A percentile compares a stretch with the other conserved stretches of the same genome.
Evolutionary conservation across 2,113 vertebrate species (phyloP).

Genomic region (Calyptomena viridis): DNA sequence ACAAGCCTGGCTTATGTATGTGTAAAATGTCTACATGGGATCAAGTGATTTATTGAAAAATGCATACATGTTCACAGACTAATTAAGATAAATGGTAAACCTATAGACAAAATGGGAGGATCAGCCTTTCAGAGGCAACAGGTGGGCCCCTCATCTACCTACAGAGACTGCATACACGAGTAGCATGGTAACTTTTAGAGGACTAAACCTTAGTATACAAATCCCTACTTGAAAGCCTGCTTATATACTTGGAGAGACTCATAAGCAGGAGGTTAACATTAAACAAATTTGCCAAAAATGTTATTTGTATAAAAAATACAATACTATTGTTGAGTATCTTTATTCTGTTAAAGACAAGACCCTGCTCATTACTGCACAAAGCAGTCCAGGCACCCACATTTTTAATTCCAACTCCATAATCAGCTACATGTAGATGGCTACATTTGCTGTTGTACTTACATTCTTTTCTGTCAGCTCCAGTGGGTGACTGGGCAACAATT

Average conservation of each 20-base stretch:
- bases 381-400: background rate
- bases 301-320: background rate
- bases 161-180: background rate
- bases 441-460: conserved; percentile 75
- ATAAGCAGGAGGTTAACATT: background rate
- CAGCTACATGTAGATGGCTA: background rate
- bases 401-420: background rate
- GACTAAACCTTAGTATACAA: background rate
- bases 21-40: background rate
- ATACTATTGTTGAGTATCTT: background rate
- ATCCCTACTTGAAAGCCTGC: background rate
- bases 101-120: background rate
- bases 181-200: background rate
- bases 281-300: background rate
- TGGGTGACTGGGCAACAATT: conserved; percentile 89
- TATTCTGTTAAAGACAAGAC: background rate
- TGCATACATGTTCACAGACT: background rate
- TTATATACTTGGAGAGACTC: background rate
- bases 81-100: background rate
- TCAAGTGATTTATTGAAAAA: background rate
- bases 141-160: too few species aligned
- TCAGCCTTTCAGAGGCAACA: background rate
- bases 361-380: background rate
- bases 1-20: background rate
- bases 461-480: conserved; percentile 94